A percentile compares a stretch with the other conserved stretches of the same genome.
Evolutionary conservation across 2,797 vertebrate genomes (phyloP).

Genomic region (Luscinia luscinia): DNA sequence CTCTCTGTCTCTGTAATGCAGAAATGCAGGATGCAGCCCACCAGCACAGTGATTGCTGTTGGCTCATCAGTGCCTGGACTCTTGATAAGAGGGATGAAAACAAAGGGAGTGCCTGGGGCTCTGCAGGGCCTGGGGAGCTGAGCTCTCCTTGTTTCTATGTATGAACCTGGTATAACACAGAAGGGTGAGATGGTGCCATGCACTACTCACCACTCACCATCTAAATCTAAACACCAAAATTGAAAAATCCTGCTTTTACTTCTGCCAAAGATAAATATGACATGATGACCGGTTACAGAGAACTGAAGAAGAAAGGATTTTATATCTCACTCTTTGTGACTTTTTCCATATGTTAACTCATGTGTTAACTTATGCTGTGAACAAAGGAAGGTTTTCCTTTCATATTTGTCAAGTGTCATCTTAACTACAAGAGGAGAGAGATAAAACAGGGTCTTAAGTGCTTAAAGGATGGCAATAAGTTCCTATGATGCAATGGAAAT

Average conservation of each 20-base stretch:
- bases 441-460: not conserved
- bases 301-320: not conserved
- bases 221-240: not conserved
- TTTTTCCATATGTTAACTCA: not conserved
- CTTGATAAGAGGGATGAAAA: not conserved
- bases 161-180: too few relatives aligned
- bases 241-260: not conserved
- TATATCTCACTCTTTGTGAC: fast-evolving
- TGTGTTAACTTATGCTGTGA: not conserved
- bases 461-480: not conserved
- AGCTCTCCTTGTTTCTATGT: not conserved
- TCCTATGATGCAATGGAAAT: not conserved
- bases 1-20: not conserved
- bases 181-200: not conserved
- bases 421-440: not conserved
- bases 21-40: not conserved
- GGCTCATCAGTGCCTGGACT: not conserved
- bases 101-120: fast-evolving
- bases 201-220: fast-evolving
- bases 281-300: not conserved
- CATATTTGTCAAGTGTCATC: not conserved
- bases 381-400: not conserved
- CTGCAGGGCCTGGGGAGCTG: not conserved
- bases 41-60: fast-evolving
- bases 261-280: not conserved